Base-by-base conservation (phyloP, 1,140 invertebrate species). In the Drosophila jambulina region DNA sequence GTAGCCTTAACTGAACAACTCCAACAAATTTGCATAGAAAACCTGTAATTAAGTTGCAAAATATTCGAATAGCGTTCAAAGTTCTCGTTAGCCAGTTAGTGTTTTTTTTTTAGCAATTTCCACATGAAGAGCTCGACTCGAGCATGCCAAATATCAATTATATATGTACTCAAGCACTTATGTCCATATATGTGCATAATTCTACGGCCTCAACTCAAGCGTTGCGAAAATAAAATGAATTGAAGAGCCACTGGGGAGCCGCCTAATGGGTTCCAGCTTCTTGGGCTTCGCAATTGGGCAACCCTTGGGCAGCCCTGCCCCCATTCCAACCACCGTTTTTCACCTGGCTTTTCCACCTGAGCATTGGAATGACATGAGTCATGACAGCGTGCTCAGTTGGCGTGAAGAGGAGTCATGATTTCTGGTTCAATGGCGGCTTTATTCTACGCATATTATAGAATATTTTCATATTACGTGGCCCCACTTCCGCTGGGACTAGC, bases 351-450 rank as follows among this genome's bases (percentile, higher is more conserved):
- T 58, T 72, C 69, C 65, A 72, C 29, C 51, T 72, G 64, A 42
- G 25, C 34, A 15, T 51, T 32, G 9, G 5, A 10, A 15, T 36
- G 21, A 36, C 53, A n/a, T 77, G 81, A 69, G 29, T 84, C 81
- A 80, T 32, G 54, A 32, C 53, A 27, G 36, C 38, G 54, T 84
- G 81, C 74, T 77, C 77, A 84, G 51, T 19, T 21, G 82, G 77
- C 81, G 81, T 84, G 61, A 84, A 84, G 63, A 59, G 63, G 65
- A 51, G 61, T 49, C 81, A 69, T 80, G 81, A 72, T 84, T 84
- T 80, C 81, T 84, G 81, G 81, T 84, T 84, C 77, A 84, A 84
- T 84, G 81, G 81, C 56, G 69, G 4, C 40, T 23, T 38, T 13
- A 17, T 34, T 58, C 32, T 67, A 43, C n/a, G 32, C 43, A 56